Conservation (phyloP, 2,888 invertebrate genomes). For the Dryobota labecula region DNA sequence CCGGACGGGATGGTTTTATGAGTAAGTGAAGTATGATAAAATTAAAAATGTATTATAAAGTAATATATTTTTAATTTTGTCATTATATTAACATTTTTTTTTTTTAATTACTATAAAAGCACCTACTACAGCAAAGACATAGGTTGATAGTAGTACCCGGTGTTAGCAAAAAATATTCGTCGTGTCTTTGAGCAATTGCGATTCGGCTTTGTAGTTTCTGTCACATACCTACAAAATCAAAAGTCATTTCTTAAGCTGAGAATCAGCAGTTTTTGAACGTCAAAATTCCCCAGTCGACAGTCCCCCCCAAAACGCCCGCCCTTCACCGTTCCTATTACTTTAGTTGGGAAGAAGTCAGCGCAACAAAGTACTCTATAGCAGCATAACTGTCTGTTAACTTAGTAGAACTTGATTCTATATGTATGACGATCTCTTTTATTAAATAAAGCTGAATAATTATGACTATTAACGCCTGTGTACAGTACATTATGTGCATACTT, state of each 20-base stretch:
- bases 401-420: background rate
- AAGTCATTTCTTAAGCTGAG: background rate
- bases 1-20: slow-evolving; percentile 49
- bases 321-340: background rate
- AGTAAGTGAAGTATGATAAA: slow-evolving; percentile 22
- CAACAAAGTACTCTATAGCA: too few species aligned
- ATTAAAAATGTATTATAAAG: background rate
- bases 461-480: too few species aligned
- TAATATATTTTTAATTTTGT: too few species aligned
- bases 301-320: background rate
- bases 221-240: background rate
- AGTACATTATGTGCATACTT: background rate
- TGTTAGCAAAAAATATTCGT: background rate
- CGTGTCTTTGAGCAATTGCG: background rate
- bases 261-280: background rate
- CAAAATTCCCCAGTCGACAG: background rate
- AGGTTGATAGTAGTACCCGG: background rate
- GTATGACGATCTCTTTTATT: background rate
- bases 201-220: background rate
- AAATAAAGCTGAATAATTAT: background rate
- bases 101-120: too few species aligned
- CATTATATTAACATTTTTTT: too few species aligned
- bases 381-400: background rate
- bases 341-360: background rate
- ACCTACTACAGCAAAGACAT: background rate